phyloP scores from a whole-genome alignment of 2,888 invertebrate genomes.

The Beris morrisii region DNA sequence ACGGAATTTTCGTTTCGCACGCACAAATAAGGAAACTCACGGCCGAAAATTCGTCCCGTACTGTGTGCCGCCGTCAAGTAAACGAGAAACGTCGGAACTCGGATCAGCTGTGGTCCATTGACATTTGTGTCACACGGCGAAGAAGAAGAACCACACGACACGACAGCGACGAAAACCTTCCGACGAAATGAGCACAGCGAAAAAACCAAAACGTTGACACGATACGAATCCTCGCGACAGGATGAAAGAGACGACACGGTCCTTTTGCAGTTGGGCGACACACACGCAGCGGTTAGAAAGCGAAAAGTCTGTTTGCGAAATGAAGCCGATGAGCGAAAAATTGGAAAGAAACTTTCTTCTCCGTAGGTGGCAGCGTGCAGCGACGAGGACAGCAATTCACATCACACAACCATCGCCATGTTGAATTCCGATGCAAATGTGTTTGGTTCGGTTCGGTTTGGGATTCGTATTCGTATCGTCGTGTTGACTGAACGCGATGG shows the following conservation, averaged over 20 bases:
- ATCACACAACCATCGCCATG: conserved; percentile 36
- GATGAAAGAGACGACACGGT: conserved; percentile 23
- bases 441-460: neutral
- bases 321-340: neutral
- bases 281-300: neutral
- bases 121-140: conserved; percentile 6
- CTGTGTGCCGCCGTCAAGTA: conserved; percentile 17
- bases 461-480: neutral
- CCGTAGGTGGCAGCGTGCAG: conserved; percentile 17
- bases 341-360: conserved; percentile 21
- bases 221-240: conserved; percentile 39
- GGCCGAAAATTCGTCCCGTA: conserved; percentile 3
- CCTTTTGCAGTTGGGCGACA: conserved; percentile 18
- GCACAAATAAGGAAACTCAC: conserved; percentile 16
- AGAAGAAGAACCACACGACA: neutral
- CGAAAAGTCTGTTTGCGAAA: conserved; percentile 11
- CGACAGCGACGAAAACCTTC: neutral
- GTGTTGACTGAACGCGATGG: conserved; percentile 11
- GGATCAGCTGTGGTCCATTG: conserved; percentile 29
- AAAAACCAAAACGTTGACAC: conserved; percentile 17
- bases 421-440: conserved; percentile 34
- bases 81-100: conserved; percentile 17
- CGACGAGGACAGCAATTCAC: conserved; percentile 27
- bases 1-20: neutral
- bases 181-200: conserved; percentile 1